Percentiles rank a stretch among this genome's conserved stretches.
Conservation (phyloP, 1,140 invertebrate species). For the Drosophila aff. region DNA sequence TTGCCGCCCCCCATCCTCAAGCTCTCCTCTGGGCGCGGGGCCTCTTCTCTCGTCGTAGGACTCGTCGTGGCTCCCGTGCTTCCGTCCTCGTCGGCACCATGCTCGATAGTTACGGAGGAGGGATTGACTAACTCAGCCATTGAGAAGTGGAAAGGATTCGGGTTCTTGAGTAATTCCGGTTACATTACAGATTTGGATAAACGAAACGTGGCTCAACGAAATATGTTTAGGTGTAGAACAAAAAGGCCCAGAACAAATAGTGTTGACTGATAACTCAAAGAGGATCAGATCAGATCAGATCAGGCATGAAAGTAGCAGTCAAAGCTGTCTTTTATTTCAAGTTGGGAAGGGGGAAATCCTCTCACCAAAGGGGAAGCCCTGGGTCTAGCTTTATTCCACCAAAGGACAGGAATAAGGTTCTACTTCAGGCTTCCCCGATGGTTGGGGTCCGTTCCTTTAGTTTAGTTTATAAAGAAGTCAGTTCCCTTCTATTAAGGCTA, state of each 20-base stretch:
- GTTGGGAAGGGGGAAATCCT: not conserved
- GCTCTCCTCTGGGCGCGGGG: not conserved
- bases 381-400: slow-evolving; percentile 2
- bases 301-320: not conserved
- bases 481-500: not conserved
- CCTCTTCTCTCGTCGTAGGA: not conserved
- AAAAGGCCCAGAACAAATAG: not conserved
- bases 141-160: not conserved
- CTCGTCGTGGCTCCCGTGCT: not conserved
- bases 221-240: not conserved
- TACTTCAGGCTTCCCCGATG: not conserved
- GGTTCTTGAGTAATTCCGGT: not conserved
- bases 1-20: slow-evolving; percentile 8
- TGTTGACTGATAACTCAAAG: slow-evolving; percentile 17
- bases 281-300: not conserved
- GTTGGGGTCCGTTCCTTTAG: not conserved
- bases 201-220: not conserved
- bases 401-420: not conserved
- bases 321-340: slow-evolving; percentile 20
- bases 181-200: slow-evolving; percentile 9
- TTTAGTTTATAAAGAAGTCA: not conserved
- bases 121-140: not conserved
- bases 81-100: not conserved
- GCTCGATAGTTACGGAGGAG: not conserved
- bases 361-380: not conserved